Conservation (phyloP, 2,797 vertebrate species). For the Melanotaenia boesemani region DNA sequence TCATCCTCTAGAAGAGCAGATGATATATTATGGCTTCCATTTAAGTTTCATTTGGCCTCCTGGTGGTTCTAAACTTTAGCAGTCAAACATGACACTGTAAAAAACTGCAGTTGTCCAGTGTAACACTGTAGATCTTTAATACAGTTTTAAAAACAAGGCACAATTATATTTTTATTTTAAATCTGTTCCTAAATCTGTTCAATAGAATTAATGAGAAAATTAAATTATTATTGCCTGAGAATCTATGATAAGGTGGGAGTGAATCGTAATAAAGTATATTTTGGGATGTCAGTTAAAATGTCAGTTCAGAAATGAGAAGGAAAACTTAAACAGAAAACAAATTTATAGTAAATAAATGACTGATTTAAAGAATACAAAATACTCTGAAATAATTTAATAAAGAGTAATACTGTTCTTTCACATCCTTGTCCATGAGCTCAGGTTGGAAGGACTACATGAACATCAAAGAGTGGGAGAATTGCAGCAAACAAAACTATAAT, state of each 20-base stretch:
- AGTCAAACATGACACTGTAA: not conserved
- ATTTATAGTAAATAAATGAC: not conserved
- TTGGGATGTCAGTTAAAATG: too few relatives aligned
- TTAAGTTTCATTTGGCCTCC: not conserved
- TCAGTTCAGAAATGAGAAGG: not conserved
- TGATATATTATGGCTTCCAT: not conserved
- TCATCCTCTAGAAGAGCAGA: conserved; percentile 14
- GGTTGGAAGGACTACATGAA: conserved; percentile 20
- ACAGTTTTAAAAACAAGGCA: too few relatives aligned
- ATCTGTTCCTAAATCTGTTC: too few relatives aligned
- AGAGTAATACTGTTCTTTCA: conserved; percentile 41
- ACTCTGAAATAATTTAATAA: conserved; percentile 5
- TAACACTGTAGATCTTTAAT: not conserved
- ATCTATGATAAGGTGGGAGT: too few relatives aligned
- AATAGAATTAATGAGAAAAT: too few relatives aligned
- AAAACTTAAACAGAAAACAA: not conserved
- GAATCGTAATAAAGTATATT: not conserved
- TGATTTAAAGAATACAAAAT: not conserved
- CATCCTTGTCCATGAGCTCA: conserved; percentile 46
- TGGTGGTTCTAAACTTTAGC: not conserved
- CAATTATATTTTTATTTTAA: too few relatives aligned
- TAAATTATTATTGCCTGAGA: too few relatives aligned
- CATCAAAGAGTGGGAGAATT: conserved; percentile 39
- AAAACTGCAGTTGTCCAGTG: not conserved
- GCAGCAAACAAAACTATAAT: conserved; percentile 48